Conservation (phyloP, 2,888 invertebrate species). For the Bedellia somnulentella region DNA sequence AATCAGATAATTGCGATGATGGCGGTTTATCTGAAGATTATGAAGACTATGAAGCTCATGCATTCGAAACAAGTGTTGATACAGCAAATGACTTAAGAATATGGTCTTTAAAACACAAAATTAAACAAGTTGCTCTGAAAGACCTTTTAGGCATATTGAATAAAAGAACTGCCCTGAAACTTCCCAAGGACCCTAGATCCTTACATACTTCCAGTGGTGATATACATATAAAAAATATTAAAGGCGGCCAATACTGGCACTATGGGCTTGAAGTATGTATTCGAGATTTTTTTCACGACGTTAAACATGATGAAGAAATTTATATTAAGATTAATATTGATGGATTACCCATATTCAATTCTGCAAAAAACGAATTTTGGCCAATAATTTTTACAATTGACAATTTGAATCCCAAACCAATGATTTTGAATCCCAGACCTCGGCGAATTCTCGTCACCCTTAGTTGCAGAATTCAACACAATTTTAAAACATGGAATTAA, state of each 20-base stretch:
- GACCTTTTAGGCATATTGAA: neutral
- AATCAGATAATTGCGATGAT: no score
- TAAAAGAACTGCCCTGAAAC: neutral
- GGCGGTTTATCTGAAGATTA: no score
- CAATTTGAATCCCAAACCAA: neutral
- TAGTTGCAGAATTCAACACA: neutral
- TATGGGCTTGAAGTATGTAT: neutral
- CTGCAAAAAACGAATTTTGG: slow-evolving; percentile 1
- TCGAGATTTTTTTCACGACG: neutral
- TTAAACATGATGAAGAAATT: neutral
- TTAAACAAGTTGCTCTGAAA: neutral
- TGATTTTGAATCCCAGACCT: neutral
- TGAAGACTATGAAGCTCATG: no score
- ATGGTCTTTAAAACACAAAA: slow-evolving; percentile 1
- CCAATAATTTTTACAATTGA: slow-evolving; percentile 1
- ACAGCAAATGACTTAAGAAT: no score
- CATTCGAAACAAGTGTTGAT: no score
- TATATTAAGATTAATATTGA: neutral
- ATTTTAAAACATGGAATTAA: neutral
- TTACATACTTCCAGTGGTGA: no score
- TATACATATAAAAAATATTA: no score
- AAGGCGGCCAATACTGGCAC: no score
- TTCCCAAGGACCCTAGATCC: slow-evolving; percentile 2
- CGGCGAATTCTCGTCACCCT: neutral
- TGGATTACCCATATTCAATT: slow-evolving; percentile 1